A percentile compares a stretch with the other conserved stretches of the same genome.
Evolutionary conservation across 2,113 vertebrate species (phyloP).

Genomic region (Craseonycteris thonglongyai): DNA sequence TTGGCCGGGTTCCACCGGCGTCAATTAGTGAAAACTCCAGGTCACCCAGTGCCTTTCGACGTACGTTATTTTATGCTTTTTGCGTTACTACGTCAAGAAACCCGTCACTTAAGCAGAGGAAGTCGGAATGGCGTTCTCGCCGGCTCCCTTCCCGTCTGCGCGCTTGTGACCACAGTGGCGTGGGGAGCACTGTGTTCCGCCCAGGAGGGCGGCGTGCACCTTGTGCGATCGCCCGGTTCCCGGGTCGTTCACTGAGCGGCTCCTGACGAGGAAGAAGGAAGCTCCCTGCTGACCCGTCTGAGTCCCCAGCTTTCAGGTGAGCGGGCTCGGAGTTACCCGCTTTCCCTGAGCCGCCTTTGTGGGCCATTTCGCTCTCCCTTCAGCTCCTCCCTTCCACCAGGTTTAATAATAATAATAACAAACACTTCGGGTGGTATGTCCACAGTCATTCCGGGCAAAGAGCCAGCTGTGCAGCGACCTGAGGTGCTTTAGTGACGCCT

Average conservation of each 20-base stretch:
- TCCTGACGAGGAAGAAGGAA: neutral
- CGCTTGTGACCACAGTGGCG: neutral
- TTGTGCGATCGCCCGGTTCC: neutral
- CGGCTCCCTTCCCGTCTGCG: neutral
- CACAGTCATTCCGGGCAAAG: too few relatives aligned
- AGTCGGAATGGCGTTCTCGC: neutral
- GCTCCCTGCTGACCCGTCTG: neutral
- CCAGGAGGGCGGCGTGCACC: accelerated
- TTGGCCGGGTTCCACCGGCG: too few relatives aligned
- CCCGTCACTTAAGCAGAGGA: neutral
- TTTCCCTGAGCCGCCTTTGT: neutral
- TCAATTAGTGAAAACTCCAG: neutral
- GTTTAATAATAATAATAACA: neutral
- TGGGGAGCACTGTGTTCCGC: neutral
- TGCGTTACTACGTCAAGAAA: neutral
- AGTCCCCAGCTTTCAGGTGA: neutral
- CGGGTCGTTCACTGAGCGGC: neutral
- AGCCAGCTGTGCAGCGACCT: too few relatives aligned
- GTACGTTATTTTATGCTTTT: neutral
- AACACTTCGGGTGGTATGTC: neutral
- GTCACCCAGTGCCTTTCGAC: neutral
- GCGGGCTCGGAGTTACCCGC: neutral
- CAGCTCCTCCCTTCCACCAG: neutral
- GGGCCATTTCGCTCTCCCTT: neutral
- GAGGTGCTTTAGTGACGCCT: too few relatives aligned